Evolutionary conservation across 2,797 vertebrate species (phyloP), one percentile per base, ranked within the genome.

Genomic region (Enteromius treurensis): DNA sequence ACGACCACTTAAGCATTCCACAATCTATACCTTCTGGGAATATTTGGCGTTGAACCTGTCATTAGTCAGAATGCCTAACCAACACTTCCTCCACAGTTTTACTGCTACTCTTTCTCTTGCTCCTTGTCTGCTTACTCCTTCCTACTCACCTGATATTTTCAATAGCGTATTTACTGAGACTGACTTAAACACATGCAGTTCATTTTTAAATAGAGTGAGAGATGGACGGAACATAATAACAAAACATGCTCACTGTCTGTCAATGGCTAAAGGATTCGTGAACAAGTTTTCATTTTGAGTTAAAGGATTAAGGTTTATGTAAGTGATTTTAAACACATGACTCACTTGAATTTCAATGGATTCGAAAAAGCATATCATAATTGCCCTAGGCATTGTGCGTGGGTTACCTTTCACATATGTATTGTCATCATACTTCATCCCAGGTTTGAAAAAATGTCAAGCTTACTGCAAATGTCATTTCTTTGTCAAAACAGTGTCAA

Each of bases 61-160:
- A 58, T 70, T 45, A 70, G 51, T 80, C 79, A 71, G 51, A 80
- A 80, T n/a, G 68, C 62, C 26, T 60, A 71, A 5, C 21, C 42
- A 64, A n/a, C 45, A 64, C n/a, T 51, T 81, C 58, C 80, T 65
- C 58, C 21, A 26, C 42, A 40, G 26, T 32, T 73, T 81, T 49
- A 74, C 64, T 81, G 47, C 55, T 62, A 37, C 58, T 74, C 58
- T 37, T 74, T 75, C 45, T 62, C 7, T 73, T 42, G 23, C 68
- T 60, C 17, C 26, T 23, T 58, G 15, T 76, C 15, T 42, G n/a
- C 74, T 42, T 76, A 21, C 68, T 81, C 5, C 79, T 60, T 81
- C 42, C 55, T 21, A 49, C 69, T 81, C 21, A 65, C 32, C 70
- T 65, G 45, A 75, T 51, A 37, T 75, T 75, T 81, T 26, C 21